Percentiles rank a stretch among this genome's conserved stretches.
These are phyloP conservation scores for Aricia artaxerxes DNA, from an alignment of 2,888 invertebrate genomes.

Conservation along the genomic window DNA sequence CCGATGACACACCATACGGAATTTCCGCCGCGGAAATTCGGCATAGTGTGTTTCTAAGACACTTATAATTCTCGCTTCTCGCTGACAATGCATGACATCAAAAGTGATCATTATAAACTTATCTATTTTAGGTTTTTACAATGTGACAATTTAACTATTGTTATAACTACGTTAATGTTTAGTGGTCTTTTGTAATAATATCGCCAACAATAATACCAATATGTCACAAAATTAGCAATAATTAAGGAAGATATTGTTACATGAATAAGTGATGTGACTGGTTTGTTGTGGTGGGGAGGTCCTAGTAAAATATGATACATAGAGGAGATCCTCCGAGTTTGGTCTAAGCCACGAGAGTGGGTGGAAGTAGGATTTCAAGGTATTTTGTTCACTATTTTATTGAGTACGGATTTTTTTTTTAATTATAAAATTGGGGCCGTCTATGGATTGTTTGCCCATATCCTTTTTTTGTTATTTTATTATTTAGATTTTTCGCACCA, in stretches of 20 bases:
- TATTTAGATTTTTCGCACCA: too few species aligned
- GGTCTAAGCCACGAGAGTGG: background rate
- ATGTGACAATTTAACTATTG: background rate
- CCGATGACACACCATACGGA: too few species aligned
- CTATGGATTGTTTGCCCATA: too few species aligned
- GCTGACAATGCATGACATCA: too few species aligned
- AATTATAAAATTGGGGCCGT: too few species aligned
- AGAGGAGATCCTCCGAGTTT: background rate
- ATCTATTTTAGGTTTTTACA: background rate
- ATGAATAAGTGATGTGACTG: background rate
- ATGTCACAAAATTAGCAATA: background rate
- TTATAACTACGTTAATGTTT: background rate
- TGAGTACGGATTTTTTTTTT: background rate
- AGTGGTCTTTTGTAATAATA: background rate
- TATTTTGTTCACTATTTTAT: background rate
- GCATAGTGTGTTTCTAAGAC: too few species aligned
- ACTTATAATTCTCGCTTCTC: too few species aligned
- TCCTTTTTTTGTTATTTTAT: too few species aligned
- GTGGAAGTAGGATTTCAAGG: conserved; percentile 4
- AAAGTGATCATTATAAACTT: background rate
- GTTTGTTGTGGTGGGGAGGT: background rate
- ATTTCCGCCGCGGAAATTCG: too few species aligned
- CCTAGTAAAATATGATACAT: background rate
- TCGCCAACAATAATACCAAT: background rate
- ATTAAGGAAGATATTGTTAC: background rate